A percentile compares a stretch with the other conserved stretches of the same genome.
These are phyloP conservation scores for Cerceris rybyensis DNA, from an alignment of 2,888 invertebrate genomes.

Conservation along the genomic window DNA sequence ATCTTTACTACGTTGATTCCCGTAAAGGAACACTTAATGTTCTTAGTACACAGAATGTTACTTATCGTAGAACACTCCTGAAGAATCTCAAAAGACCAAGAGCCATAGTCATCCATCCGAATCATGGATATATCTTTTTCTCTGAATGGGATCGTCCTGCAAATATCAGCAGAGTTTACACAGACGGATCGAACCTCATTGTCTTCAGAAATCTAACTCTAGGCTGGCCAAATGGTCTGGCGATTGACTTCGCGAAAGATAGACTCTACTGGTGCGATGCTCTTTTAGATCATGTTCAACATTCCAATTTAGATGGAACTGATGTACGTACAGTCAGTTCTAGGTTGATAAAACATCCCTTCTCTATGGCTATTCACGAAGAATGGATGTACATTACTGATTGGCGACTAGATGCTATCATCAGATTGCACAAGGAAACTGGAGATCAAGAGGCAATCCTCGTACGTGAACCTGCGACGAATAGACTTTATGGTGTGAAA, in stretches of 20 bases:
- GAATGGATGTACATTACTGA: conserved; percentile 98
- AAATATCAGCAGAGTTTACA: conserved; percentile 95
- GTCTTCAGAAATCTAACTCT: conserved; percentile 95
- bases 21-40: conserved; percentile 97
- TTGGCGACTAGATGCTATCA: conserved; percentile 97
- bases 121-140: conserved; percentile 96
- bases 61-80: conserved; percentile 91
- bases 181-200: conserved; percentile 93
- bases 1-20: conserved; percentile 97
- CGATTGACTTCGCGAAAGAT: conserved; percentile 94
- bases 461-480: conserved; percentile 94
- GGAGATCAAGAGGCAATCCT: conserved; percentile 94
- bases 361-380: conserved; percentile 94
- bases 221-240: conserved; percentile 98
- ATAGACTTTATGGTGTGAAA: conserved; percentile 95
- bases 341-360: conserved; percentile 92
- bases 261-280: conserved; percentile 99
- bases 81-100: conserved; percentile 95
- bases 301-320: conserved; percentile 94
- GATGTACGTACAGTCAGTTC: conserved; percentile 96
- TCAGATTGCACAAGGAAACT: conserved; percentile 93
- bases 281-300: conserved; percentile 96
- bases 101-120: conserved; percentile 98
- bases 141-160: conserved; percentile 98
- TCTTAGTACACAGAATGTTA: conserved; percentile 92